Conservation (phyloP, 2,888 invertebrate species). For the Drosophila greeni region DNA sequence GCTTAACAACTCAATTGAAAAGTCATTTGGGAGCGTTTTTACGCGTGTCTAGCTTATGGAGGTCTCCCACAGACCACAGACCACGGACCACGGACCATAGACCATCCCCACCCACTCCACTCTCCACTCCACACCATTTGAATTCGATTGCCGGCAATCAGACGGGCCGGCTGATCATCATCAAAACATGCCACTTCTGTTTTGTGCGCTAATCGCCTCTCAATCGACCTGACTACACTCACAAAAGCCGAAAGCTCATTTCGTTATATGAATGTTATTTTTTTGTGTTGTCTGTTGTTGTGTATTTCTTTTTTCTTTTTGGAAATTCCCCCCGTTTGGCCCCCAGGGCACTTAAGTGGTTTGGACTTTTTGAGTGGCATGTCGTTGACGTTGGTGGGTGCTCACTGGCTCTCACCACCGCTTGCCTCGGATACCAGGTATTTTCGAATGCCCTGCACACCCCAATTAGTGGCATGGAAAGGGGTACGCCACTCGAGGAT, state of each 20-base stretch:
- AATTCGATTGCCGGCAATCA: slow-evolving; percentile 73
- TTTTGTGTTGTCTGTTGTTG: slow-evolving; percentile 8
- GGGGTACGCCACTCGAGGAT: slow-evolving; percentile 46
- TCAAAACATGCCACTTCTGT: slow-evolving; percentile 72
- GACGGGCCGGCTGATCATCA: slow-evolving; percentile 65
- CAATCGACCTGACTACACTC: slow-evolving; percentile 57
- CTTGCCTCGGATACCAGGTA: slow-evolving; percentile 22
- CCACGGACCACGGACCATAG: background rate
- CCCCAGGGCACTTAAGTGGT: slow-evolving; percentile 61
- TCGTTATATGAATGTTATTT: slow-evolving; percentile 24
- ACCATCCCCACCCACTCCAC: slow-evolving; percentile 7
- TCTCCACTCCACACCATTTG: slow-evolving; percentile 53
- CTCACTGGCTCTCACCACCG: slow-evolving; percentile 34
- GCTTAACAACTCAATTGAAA: slow-evolving; percentile 70
- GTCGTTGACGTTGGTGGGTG: slow-evolving; percentile 56
- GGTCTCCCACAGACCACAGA: slow-evolving; percentile 8
- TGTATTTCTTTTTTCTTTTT: slow-evolving; percentile 10
- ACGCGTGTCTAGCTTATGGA: slow-evolving; percentile 60
- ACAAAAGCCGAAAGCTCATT: slow-evolving; percentile 37
- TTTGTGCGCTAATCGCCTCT: slow-evolving; percentile 71
- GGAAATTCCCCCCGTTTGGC: slow-evolving; percentile 38
- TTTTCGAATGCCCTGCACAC: slow-evolving; percentile 35
- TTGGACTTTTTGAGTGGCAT: slow-evolving; percentile 65
- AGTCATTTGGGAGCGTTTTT: slow-evolving; percentile 65
- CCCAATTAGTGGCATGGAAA: slow-evolving; percentile 24